These are phyloP conservation scores for Picathartes gymnocephalus DNA, from an alignment of 2,113 vertebrate genomes.

Conservation along the genomic window DNA sequence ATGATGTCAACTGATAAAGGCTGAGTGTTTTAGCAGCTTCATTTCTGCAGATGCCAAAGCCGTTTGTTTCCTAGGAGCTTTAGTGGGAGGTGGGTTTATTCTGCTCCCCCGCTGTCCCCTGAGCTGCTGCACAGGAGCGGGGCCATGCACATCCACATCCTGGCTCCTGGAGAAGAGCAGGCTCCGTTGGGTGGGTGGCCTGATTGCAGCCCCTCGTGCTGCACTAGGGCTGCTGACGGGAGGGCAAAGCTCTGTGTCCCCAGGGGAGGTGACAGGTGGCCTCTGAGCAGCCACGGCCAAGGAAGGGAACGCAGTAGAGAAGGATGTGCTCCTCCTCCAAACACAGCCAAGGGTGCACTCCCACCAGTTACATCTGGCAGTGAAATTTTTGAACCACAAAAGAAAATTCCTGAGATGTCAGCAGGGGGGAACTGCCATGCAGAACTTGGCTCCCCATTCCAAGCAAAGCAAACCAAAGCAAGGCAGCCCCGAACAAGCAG, in stretches of 20 bases:
- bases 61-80: not conserved
- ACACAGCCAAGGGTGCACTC: not conserved
- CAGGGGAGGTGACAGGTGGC: not conserved
- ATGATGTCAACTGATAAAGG: rapidly evolving
- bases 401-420: not conserved
- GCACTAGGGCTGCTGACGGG: not conserved
- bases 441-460: not conserved
- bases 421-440: not conserved
- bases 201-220: rapidly evolving
- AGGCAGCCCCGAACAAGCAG: not conserved
- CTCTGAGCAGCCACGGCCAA: not conserved
- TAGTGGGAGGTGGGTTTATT: not conserved
- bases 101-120: rapidly evolving
- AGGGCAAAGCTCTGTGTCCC: not conserved
- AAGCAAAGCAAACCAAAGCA: not conserved
- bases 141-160: rapidly evolving
- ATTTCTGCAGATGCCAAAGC: not conserved
- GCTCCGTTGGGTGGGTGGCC: rapidly evolving
- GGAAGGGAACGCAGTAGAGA: rapidly evolving
- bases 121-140: rapidly evolving
- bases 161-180: rapidly evolving
- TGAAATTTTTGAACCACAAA: not conserved
- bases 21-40: not conserved
- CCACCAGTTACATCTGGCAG: not conserved
- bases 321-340: not conserved